Conservation (phyloP, 2,113 vertebrate species). For the Gavia stellata region DNA sequence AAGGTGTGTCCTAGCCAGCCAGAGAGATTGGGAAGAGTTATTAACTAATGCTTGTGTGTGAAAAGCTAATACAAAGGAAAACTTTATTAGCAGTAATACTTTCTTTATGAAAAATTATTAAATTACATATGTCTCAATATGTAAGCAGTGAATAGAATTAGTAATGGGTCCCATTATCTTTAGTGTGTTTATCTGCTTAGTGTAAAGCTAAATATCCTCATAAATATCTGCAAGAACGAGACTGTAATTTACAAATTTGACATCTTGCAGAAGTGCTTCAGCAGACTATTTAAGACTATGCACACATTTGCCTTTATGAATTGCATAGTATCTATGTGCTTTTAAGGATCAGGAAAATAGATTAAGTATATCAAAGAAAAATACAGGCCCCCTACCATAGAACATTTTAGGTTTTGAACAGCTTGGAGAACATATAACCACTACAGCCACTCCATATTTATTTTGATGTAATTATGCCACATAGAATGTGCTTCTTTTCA, state of each 20-base stretch:
- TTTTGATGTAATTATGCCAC: not conserved
- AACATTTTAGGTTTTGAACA: not conserved
- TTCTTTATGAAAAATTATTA: not conserved
- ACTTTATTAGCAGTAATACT: not conserved
- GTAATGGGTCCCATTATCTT: not conserved
- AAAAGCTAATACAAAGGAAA: not conserved
- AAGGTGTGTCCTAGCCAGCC: not conserved
- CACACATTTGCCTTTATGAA: not conserved
- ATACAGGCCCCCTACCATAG: not conserved
- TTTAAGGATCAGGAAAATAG: not conserved
- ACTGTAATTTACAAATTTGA: not conserved
- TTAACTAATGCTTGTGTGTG: not conserved
- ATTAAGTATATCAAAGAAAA: not conserved
- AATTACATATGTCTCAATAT: not conserved
- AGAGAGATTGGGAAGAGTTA: not conserved
- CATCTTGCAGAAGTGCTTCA: not conserved
- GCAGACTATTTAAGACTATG: not conserved
- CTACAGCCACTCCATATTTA: not conserved
- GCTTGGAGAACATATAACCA: not conserved
- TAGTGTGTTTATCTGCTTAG: not conserved
- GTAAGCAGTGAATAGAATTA: not conserved
- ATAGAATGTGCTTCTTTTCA: conserved; percentile 9
- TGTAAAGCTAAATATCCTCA: not conserved
- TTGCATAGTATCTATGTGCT: not conserved
- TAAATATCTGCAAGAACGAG: not conserved